A percentile compares a stretch with the other conserved stretches of the same genome.
Conservation (phyloP, 2,113 vertebrate genomes). For the Atlantisia rogersi region DNA sequence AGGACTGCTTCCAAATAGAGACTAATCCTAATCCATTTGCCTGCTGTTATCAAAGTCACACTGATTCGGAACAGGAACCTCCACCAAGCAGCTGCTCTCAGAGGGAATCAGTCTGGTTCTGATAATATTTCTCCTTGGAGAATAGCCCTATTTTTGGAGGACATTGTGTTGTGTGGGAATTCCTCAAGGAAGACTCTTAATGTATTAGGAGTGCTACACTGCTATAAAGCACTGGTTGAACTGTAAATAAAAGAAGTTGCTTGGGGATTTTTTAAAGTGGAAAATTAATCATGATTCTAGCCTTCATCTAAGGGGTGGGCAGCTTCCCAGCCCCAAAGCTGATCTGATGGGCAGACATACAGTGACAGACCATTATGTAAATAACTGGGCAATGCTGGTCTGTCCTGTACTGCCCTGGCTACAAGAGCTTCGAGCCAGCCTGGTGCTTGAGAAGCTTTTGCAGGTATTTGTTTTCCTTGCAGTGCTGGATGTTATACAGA, state of each 20-base stretch:
- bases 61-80: background rate
- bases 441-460: background rate
- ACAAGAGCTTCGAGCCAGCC: background rate
- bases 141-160: background rate
- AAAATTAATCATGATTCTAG: background rate
- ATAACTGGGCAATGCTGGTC: fast-evolving
- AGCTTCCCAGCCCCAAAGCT: background rate
- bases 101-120: background rate
- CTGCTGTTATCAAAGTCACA: background rate
- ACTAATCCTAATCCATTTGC: background rate
- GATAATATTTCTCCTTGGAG: background rate
- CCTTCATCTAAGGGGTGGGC: background rate
- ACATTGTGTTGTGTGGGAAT: background rate
- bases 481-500: background rate
- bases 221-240: background rate
- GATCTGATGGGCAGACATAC: background rate
- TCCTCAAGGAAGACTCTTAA: background rate
- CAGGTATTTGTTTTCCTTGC: background rate
- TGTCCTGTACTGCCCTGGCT: background rate
- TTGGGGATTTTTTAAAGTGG: too few species aligned
- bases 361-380: background rate
- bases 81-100: background rate
- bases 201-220: background rate
- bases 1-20: background rate
- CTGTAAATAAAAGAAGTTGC: background rate